Conservation (phyloP, 2,113 vertebrate species). For the Albula glossodonta region DNA sequence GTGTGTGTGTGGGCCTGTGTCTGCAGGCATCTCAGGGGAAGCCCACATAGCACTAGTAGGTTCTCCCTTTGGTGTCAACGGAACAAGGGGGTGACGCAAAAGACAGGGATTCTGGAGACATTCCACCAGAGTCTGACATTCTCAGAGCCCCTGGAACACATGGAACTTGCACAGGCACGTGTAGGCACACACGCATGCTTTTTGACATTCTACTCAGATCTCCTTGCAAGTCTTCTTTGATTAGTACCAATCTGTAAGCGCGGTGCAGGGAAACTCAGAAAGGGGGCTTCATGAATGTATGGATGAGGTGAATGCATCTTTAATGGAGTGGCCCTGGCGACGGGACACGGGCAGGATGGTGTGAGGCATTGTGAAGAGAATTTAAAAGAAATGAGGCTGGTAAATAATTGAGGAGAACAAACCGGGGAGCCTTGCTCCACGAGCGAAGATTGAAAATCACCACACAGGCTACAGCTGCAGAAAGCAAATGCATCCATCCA, state of each 20-base stretch:
- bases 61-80: neutral
- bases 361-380: constrained; percentile 56
- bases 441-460: constrained; percentile 48
- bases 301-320: constrained; percentile 58
- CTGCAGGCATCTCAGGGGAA: neutral
- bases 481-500: neutral
- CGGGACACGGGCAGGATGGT: constrained; percentile 44
- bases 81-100: neutral
- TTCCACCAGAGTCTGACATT: neutral
- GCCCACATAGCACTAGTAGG: neutral
- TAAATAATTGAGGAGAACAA: constrained; percentile 74
- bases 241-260: constrained; percentile 45
- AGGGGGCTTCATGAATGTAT: constrained; percentile 64
- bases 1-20: constrained; percentile 24
- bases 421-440: constrained; percentile 68
- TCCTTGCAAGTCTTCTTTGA: constrained; percentile 46
- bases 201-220: constrained; percentile 61
- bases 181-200: constrained; percentile 35
- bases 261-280: constrained; percentile 51
- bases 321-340: constrained; percentile 45
- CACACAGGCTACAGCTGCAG: constrained; percentile 17
- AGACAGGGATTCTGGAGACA: neutral
- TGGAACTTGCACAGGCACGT: neutral
- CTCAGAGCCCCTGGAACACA: constrained; percentile 20
- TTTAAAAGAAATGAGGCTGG: constrained; percentile 68